A percentile compares a stretch with the other conserved stretches of the same genome.
Evolutionary conservation across 2,797 vertebrate species (phyloP).

Genomic region (Spinibarbus caldwelli): DNA sequence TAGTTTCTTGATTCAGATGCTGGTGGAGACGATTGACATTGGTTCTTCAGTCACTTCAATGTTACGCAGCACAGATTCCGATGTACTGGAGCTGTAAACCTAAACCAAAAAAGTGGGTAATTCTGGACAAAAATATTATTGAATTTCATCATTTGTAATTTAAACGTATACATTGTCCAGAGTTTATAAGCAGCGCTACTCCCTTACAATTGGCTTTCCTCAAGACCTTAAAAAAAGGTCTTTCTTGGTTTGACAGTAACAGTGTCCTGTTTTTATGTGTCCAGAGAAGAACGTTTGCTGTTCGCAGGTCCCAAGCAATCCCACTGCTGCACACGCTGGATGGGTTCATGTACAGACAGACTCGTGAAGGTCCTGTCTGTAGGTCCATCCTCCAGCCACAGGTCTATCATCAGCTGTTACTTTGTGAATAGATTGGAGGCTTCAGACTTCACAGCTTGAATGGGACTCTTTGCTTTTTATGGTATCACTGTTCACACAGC

Average conservation of each 20-base stretch:
- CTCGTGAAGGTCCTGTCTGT: constrained; percentile 62
- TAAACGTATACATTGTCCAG: constrained; percentile 18
- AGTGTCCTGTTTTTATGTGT: constrained; percentile 53
- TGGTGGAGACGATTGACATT: too few species aligned
- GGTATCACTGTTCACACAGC: constrained; percentile 80
- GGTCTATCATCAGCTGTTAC: constrained; percentile 70
- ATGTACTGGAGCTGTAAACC: constrained; percentile 31
- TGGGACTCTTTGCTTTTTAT: constrained; percentile 75
- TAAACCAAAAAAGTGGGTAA: constrained; percentile 54
- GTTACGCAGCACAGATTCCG: constrained; percentile 24
- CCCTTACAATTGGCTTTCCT: constrained; percentile 58
- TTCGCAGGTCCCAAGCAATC: constrained; percentile 77
- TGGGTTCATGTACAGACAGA: constrained; percentile 65
- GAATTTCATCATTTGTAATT: background rate
- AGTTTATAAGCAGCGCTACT: constrained; percentile 52
- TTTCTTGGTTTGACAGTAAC: constrained; percentile 56
- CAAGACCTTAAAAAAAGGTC: constrained; percentile 56
- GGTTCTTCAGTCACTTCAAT: too few species aligned
- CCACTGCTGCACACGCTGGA: constrained; percentile 69
- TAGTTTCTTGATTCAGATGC: constrained; percentile 25
- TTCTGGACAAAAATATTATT: constrained; percentile 23
- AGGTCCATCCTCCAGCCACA: constrained; percentile 61
- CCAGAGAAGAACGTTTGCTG: constrained; percentile 63
- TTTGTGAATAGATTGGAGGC: constrained; percentile 72
- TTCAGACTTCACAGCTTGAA: constrained; percentile 75